Evolutionary conservation across 2,113 vertebrate genomes (phyloP).

Genomic region (Corvus moneduloides): DNA sequence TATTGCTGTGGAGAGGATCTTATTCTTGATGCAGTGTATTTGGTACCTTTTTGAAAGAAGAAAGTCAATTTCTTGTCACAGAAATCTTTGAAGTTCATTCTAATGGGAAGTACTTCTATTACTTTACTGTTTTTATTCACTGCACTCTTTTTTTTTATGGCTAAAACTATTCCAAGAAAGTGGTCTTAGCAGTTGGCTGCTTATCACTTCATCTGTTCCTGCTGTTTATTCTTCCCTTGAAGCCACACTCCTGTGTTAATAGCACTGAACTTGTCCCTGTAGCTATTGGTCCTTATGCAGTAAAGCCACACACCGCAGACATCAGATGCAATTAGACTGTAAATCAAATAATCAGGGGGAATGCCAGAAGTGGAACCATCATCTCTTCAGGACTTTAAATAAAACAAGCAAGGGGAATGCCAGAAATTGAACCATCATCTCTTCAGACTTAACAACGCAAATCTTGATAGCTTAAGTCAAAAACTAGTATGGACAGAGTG

Average conservation of each 20-base stretch:
- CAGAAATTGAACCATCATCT: not conserved
- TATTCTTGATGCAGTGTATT: not conserved
- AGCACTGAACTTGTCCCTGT: not conserved
- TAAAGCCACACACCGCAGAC: not conserved
- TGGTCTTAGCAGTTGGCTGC: not conserved
- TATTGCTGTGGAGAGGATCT: not conserved
- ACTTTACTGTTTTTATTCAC: not conserved
- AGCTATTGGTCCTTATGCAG: not conserved
- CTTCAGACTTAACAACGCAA: not conserved
- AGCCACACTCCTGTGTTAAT: not conserved
- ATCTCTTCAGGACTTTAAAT: not conserved
- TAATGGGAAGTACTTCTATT: not conserved
- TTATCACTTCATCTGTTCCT: not conserved
- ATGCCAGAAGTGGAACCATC: not conserved
- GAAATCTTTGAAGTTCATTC: not conserved
- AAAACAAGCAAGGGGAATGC: not conserved
- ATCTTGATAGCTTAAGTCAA: not conserved
- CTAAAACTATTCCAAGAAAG: not conserved
- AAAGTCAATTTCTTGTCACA: not conserved
- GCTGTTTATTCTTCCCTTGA: not conserved
- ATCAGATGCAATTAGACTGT: not conserved
- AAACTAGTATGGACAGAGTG: not conserved
- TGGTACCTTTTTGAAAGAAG: not conserved
- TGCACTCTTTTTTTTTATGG: not conserved
- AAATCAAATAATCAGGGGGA: not conserved